These are phyloP conservation scores for Lycopodina hypogea DNA, from an alignment of 37 sponge, comb jelly and placozoan species.

Conservation along the genomic window DNA sequence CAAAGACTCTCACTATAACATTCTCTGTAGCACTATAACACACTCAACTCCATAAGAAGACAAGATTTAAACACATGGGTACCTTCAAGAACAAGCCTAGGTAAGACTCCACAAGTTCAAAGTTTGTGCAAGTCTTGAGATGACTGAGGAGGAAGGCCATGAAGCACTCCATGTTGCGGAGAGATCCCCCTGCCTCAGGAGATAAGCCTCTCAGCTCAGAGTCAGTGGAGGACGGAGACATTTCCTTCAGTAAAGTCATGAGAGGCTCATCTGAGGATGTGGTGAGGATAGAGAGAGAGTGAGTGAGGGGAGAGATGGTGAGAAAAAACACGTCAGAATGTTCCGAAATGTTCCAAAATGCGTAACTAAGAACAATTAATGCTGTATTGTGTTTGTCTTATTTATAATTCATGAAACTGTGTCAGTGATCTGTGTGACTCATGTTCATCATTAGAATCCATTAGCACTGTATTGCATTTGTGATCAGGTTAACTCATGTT, in stretches of 20 bases:
- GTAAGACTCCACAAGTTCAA: conserved; percentile 78
- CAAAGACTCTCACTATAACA: too few species aligned
- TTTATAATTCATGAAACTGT: too few species aligned
- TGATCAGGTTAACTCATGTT: too few species aligned
- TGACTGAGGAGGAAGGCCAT: conserved; percentile 50
- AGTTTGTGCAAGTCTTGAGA: conserved; percentile 59
- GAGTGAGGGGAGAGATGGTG: not conserved
- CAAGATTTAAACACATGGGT: too few species aligned
- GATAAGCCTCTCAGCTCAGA: conserved; percentile 69
- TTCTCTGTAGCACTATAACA: too few species aligned
- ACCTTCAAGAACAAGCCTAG: conserved; percentile 81
- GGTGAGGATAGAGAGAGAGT: not conserved
- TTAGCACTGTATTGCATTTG: too few species aligned
- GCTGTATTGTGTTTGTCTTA: too few species aligned
- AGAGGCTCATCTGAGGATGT: conserved; percentile 26
- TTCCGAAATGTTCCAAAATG: too few species aligned
- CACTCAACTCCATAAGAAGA: too few species aligned
- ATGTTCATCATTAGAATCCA: too few species aligned
- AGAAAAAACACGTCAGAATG: not conserved
- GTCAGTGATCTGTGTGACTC: too few species aligned
- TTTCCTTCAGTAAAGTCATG: conserved; percentile 49
- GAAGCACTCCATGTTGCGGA: conserved; percentile 27
- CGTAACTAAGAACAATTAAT: too few species aligned
- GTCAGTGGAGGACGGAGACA: conserved; percentile 80
- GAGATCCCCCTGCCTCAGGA: conserved; percentile 62